Conservation (phyloP, 1,140 invertebrate genomes). For the Acromyrmex charruanus region DNA sequence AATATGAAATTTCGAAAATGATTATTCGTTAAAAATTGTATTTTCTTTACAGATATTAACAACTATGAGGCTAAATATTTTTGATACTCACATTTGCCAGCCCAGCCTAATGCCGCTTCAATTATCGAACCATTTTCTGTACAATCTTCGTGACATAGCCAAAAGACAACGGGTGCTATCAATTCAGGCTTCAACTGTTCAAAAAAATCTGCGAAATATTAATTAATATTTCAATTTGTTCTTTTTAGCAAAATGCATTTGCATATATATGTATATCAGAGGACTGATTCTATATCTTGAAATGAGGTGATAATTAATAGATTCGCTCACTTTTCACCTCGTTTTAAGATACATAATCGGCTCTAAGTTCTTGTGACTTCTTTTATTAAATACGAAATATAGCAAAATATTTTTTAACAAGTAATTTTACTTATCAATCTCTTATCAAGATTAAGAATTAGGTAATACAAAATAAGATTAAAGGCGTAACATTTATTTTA, state of each 20-base stretch:
- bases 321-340: no score
- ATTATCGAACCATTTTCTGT: slow-evolving; percentile 94
- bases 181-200: slow-evolving; percentile 94
- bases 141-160: slow-evolving; percentile 97
- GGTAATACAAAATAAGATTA: not conserved
- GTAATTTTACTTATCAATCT: not conserved
- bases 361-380: not conserved
- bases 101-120: slow-evolving; percentile 98
- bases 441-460: not conserved
- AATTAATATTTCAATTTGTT: not conserved
- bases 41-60: not conserved
- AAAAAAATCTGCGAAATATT: slow-evolving; percentile 48
- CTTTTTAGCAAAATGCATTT: not conserved
- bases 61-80: not conserved
- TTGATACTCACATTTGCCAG: slow-evolving; percentile 91
- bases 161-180: slow-evolving; percentile 97
- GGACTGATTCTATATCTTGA: no score
- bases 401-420: not conserved
- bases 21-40: not conserved
- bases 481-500: no score
- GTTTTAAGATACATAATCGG: no score
- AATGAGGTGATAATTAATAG: no score
- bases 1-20: not conserved
- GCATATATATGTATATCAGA: not conserved
- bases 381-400: not conserved